Percentiles rank a stretch among this genome's conserved stretches.
Evolutionary conservation across 2,888 invertebrate genomes (phyloP).

Genomic region (Ecdyonurus torrentis): DNA sequence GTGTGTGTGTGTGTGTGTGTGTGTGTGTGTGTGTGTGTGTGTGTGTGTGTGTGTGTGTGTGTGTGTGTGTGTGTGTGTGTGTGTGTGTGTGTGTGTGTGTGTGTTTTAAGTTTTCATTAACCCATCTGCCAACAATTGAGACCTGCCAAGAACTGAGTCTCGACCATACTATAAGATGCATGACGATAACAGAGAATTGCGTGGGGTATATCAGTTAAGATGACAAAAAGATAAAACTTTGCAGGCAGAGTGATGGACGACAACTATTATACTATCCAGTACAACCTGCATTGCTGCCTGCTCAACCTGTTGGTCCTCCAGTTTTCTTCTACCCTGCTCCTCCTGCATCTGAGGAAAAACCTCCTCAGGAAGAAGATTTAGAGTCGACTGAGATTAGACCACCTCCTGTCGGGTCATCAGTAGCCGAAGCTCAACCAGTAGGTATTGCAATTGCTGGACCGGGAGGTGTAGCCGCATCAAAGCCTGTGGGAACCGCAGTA

Average conservation of each 20-base stretch:
- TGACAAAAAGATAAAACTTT: no score
- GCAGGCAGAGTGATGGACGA: neutral
- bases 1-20: no score
- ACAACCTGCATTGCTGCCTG: neutral
- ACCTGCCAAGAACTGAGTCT: no score
- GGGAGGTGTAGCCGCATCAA: constrained; percentile 53
- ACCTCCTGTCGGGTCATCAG: constrained; percentile 40
- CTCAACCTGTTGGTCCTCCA: neutral
- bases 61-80: no score
- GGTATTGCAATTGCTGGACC: constrained; percentile 41
- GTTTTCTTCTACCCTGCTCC: neutral
- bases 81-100: no score
- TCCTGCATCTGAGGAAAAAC: neutral
- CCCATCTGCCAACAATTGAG: no score
- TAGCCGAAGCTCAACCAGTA: constrained; percentile 60
- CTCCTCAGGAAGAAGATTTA: constrained; percentile 3
- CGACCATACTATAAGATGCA: no score
- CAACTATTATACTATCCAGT: neutral
- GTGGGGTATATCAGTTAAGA: no score
- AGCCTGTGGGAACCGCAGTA: constrained; percentile 52
- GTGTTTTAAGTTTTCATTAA: no score
- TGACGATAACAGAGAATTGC: no score
- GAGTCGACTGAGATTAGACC: constrained; percentile 18
- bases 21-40: no score
- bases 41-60: no score